Evolutionary conservation across 1,140 invertebrate genomes (phyloP).

Genomic region (Hylyphantes graminicola): DNA sequence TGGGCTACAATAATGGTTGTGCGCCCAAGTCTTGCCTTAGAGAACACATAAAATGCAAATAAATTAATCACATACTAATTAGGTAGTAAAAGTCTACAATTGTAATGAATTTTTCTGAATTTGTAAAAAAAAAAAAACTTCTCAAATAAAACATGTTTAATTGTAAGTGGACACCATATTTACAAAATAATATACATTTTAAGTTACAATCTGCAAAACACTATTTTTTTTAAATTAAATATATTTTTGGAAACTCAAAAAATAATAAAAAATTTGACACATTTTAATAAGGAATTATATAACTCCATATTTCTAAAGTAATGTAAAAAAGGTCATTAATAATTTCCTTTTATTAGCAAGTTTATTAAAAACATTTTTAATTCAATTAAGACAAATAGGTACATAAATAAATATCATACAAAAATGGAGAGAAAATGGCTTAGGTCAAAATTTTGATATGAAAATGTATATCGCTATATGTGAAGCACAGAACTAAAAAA

Average conservation of each 20-base stretch:
- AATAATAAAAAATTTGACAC: neutral
- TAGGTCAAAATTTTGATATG: too few species aligned
- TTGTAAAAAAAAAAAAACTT: neutral
- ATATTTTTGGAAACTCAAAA: neutral
- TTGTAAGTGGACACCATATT: neutral
- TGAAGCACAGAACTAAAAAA: too few species aligned
- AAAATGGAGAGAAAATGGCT: too few species aligned
- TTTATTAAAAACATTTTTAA: too few species aligned
- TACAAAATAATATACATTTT: neutral
- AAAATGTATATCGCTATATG: neutral
- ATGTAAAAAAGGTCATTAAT: too few species aligned
- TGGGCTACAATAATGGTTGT: conserved; percentile 95
- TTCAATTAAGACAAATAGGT: too few species aligned
- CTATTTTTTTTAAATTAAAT: neutral
- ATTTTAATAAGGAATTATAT: neutral
- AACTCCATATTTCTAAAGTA: neutral
- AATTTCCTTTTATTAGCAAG: too few species aligned
- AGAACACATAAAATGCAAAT: neutral
- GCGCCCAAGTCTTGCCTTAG: conserved; percentile 73
- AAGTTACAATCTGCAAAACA: neutral
- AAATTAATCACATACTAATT: neutral
- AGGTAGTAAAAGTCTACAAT: neutral
- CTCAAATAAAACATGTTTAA: neutral
- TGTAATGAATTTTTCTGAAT: neutral
- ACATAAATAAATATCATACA: too few species aligned